Evolutionary conservation across 2,113 vertebrate genomes (phyloP), one percentile per base, ranked within the genome.

Genomic region (Chrysemys picta): DNA sequence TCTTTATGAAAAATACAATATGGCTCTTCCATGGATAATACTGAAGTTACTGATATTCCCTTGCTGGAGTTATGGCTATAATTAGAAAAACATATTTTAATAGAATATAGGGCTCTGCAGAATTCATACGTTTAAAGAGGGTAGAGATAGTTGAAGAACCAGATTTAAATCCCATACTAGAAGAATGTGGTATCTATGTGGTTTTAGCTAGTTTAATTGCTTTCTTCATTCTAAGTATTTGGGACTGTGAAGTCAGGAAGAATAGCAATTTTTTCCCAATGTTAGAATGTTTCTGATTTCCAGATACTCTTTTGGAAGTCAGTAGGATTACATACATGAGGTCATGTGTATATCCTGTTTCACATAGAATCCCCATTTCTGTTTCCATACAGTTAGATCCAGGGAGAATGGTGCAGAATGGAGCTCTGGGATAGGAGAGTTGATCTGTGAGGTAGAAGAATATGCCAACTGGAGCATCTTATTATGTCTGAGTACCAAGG

Each of bases 111-210:
- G 49, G 84, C 80, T 21, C 62, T 14, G 22, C 24, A 52, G 47
- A 62, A 56, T 35, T 76, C 0, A 0, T 0, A 0, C 42, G 2
- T 59, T 84, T 56, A 47, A 78, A 78, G 75, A 10, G 4, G 16
- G 22, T 3, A 93, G 29, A 27, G 1, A 76, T 25, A 25, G 38
- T 45, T 49, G 56, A 54, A 49, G 52, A 88, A 62, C 5, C 3
- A 56, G 25, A 2, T 6, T 27, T 53, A 88, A 53, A 22, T 50
- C 19, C 29, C 31, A 24, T 1, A 13, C 4, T 42, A 72, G 52
- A 27, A 4, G 1, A 19, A 8, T 2, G 8, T 0, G 16, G 50
- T 54, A 45, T 31, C 53, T 42, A 22, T 80, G 35, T 2, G 10
- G 38, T 79, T 50, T 21, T 53, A 76, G 6, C 12, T 47, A 78